Evolutionary conservation across 37 sponge, comb jelly and placozoan species (phyloP), one percentile per base, ranked within the genome.

Genomic region (Sycon ciliatum): DNA sequence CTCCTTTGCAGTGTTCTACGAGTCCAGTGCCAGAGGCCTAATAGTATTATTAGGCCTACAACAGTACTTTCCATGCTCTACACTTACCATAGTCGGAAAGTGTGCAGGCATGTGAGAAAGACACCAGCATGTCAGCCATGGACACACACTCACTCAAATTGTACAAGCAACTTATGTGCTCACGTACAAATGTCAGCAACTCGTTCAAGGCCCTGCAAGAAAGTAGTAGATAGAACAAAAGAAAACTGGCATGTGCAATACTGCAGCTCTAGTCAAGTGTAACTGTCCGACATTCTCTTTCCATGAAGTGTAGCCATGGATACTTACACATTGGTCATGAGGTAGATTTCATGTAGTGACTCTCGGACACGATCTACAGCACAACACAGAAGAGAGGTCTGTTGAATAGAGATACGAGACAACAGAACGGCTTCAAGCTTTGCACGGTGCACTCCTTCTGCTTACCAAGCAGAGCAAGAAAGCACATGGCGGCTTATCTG

Each of bases 71-170:
- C n/a, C n/a, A n/a, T 20, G 7, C 5, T 58, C 11, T 16, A 24
- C 1, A 23, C 87, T 72, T 23, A 86, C 91, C 74, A 76, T 88
- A 96, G 74, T 81, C 73, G 0, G 92, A 91, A 0, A 96, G 52
- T 20, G 98, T 91, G 76, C 89, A 86, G 62, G 78, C 38, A 39
- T 88, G 85, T 29, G 98, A 85, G 76, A 96, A 88, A 0, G 92
- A 89, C 38, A 84, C 75, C 22, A 98, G 79, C 88, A 98, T 89
- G 46, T 98, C 99, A 72, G 93, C 73, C 79, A 89, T 80, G 22
- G 93, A 85, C 23, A 84, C 84, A 75, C 94, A 85, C 80, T 98
- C 99, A 4, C 88, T 71, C 54, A 98, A 74, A 65, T 89, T 93
- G 75, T 98, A 87, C 26, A 98, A 83, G 72, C 94, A 93, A 11